Percentiles rank a stretch among this genome's conserved stretches.
phyloP scores from a whole-genome alignment of 2,797 vertebrate genomes.

The Carapus acus region DNA sequence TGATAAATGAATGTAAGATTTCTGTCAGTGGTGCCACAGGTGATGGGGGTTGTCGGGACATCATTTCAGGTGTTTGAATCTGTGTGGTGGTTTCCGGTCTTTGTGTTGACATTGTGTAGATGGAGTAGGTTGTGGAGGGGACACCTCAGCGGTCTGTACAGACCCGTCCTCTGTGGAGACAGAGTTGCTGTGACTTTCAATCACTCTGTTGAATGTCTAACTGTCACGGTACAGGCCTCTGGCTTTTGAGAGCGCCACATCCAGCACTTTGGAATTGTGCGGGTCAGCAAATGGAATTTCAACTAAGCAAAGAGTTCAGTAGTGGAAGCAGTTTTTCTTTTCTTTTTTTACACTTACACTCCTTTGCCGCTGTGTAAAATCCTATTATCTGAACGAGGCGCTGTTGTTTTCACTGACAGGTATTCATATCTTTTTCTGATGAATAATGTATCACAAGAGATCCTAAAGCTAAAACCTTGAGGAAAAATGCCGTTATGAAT shows the following conservation, averaged over 20 bases:
- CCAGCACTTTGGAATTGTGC: constrained; percentile 31
- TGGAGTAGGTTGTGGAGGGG: constrained; percentile 18
- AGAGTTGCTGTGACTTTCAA: constrained; percentile 27
- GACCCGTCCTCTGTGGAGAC: constrained; percentile 24
- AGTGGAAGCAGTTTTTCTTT: too few species aligned
- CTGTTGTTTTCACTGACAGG: constrained; percentile 39
- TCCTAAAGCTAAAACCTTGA: constrained; percentile 53
- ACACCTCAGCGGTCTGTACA: constrained; percentile 33
- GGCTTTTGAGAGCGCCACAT: constrained; percentile 26
- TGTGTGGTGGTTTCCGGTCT: constrained; percentile 15
- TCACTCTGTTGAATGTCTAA: constrained; percentile 28
- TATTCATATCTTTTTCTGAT: constrained; percentile 46
- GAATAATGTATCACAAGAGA: constrained; percentile 60
- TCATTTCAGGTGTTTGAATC: too few species aligned
- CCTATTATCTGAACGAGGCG: constrained; percentile 30
- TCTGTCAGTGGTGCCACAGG: too few species aligned
- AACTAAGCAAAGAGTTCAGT: constrained; percentile 20
- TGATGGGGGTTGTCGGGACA: not conserved
- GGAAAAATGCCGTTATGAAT: constrained; percentile 56
- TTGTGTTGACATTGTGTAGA: constrained; percentile 27
- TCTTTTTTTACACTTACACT: constrained; percentile 26
- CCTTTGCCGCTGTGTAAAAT: constrained; percentile 30
- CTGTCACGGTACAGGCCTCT: constrained; percentile 19
- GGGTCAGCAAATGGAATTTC: constrained; percentile 24
- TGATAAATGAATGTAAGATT: not conserved